Base-by-base conservation (phyloP, 2,113 vertebrate genomes). In the Melanerpes aurifrons region DNA sequence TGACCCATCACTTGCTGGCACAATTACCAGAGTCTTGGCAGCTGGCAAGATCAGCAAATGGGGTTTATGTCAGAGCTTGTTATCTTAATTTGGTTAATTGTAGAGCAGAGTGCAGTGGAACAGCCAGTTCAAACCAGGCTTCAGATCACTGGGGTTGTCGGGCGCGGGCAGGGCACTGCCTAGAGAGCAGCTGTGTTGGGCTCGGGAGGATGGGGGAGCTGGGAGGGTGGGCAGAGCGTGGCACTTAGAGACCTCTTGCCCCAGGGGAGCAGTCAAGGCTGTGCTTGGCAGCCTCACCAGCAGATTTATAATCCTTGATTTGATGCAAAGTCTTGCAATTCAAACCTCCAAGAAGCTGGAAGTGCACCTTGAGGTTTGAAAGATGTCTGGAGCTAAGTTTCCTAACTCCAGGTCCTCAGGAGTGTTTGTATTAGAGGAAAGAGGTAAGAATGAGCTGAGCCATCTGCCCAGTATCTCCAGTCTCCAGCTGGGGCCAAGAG, bases 21-120 rank as follows among this genome's bases (percentile, higher is more conserved):
- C 86, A 80, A 83, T 96, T 79, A 74, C 82, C 75, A 19, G 53
- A 20, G 12, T 11, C 93, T 92, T 93, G 96, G 86, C 88, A 87
- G 74, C 93, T 31, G 96, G 72, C 12, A 73, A 54, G 80, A 91
- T 58, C 87, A 45, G 75, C 62, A 87, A 89, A 84, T 63, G 67
- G 87, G 92, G 87, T 87, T 93, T 91, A 67, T 96, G 96, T 96
- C 83, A 87, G 69, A 95, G 89, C 97, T 91, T 59, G 94, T 95
- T 95, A 90, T 69, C 63, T 95, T 95, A 95, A 93, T 96, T 95
- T 89, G 95, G 58, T 96, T 97, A 96, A 97, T 97, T 97, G 96
- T 92, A 91, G 91, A 95, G 95, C 82, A 69, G 93, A 95, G 90
- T 61, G 68, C 54, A 6, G 79, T 3, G 16, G 54, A 87, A 40